Percentiles rank a stretch among this genome's conserved stretches.
phyloP scores from a whole-genome alignment of 2,113 vertebrate genomes.

The Echinops telfairi region DNA sequence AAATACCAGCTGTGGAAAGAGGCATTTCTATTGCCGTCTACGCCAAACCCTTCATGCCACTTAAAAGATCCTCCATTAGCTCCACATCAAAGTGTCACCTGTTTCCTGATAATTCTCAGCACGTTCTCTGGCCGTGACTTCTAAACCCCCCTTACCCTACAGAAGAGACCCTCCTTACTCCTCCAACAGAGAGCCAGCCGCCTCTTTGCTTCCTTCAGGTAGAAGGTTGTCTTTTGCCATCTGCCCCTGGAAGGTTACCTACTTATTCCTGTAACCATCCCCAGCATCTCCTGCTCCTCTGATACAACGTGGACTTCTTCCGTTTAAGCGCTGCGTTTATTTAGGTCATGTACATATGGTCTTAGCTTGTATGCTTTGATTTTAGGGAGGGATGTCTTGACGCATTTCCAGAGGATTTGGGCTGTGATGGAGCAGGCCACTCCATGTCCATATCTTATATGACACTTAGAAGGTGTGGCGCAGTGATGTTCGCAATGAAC shows the following conservation, averaged over 20 bases:
- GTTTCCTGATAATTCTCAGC: constrained; percentile 51
- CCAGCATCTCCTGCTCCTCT: background rate
- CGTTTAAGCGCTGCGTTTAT: background rate
- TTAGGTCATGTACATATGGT: background rate
- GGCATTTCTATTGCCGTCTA: background rate
- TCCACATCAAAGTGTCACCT: background rate
- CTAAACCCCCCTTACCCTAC: background rate
- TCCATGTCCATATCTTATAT: rapidly evolving
- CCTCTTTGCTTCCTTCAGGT: background rate
- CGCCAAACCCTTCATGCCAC: background rate
- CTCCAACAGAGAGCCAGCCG: background rate
- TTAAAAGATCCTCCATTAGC: constrained; percentile 22
- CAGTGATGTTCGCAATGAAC: background rate
- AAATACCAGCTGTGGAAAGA: no score
- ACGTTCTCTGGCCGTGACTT: background rate
- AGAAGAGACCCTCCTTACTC: constrained; percentile 38
- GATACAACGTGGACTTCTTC: background rate
- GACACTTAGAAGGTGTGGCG: background rate
- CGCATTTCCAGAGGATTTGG: background rate
- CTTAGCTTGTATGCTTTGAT: background rate
- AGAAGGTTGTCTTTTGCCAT: background rate
- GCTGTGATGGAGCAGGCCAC: background rate
- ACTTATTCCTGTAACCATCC: background rate
- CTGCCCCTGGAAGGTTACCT: background rate
- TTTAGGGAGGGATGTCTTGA: background rate